Evolutionary conservation across 2,888 invertebrate genomes (phyloP), one percentile per base, ranked within the genome.

Genomic region (Caenorhabditis angaria): DNA sequence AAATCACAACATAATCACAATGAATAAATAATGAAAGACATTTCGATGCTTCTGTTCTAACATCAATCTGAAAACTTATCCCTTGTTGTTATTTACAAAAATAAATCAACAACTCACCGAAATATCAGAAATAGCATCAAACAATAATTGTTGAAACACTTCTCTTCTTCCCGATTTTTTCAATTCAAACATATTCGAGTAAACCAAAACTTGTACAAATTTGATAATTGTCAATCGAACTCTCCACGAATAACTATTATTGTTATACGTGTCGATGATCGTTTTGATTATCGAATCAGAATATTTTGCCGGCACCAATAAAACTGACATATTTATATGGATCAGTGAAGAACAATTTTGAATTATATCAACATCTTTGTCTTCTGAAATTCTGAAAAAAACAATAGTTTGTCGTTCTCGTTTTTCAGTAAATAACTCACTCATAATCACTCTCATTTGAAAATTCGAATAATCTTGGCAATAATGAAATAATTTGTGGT

Each of bases 131-230:
- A 72, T 24, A 3, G 64, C 72, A 0, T 60, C 25, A 50, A 76
- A 76, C 1, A 76, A 24, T 28, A 76, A 48, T 2, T 48, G 25
- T 22, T 65, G 48, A 0, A 73, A 48, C 24, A 32, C n/a, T 8
- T 63, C 35, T 27, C 35, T 22, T 53, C 63, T 32, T 14, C 35
- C 12, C 32, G 59, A 55, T 3, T n/a, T 20, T 6, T 50, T 51
- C 65, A 74, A 53, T 14, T 35, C 25, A 41, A 57, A 78, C 47
- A 80, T 73, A 66, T 80, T 80, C 25, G 80, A 78, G 64, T 70
- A 78, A 50, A 80, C 75, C 25, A 66, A 35, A n/a, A 77, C 77
- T 65, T 80, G 73, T n/a, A 76, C 54, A 59, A 68, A 78, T 20
- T 75, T 75, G 29, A 78, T 35, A 20, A 72, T 65, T 20, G 72